Evolutionary conservation across 2,797 vertebrate species (phyloP), one percentile per base, ranked within the genome.

Genomic region (Malurus leucopterus): DNA sequence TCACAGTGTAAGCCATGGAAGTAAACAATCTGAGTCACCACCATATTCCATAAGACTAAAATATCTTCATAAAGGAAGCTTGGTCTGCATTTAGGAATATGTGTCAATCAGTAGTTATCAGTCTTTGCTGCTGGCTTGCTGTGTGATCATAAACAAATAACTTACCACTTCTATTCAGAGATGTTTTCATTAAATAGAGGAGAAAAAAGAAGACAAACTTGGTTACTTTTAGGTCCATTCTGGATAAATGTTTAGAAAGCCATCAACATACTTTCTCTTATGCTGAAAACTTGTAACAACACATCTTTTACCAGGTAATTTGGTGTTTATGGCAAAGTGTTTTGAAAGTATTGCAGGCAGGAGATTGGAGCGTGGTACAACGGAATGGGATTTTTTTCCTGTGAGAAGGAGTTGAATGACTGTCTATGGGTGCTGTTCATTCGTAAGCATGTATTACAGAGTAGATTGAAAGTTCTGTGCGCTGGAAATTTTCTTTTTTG

Each of bases 351-450:
- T 18, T 40, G 20, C 61, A 90, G 20, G 10, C 3, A 40, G 17
- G 44, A 68, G 16, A 71, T 32, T 21, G 11, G 13, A 59, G 53
- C 18, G 8, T 47, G 6, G 11, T 18, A 40, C 8, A 24, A 55
- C 41, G 41, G 30, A 4, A 1, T 34, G 7, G 0, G 2, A 0
- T 1, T 12, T 46, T 38, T 69, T 53, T 6, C 22, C 5, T 3
- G 8, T 32, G 7, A 69, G 34, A 44, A 78, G 5, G 22, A 68
- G 24, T n/a, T 50, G 15, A 65, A 27, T 53, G 15, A 43, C 32
- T 32, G 2, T 54, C 3, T 55, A 3, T 73, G 55, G 36, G 11
- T 23, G 13, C 30, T 76, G 20, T 7, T 17, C 6, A 11, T 55
- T 58, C 29, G 17, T 58, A 69, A 81, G 38, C 12, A 4, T 12